Evolutionary conservation across 2,888 invertebrate species (phyloP).

Genomic region (Drosophila eohydei): DNA sequence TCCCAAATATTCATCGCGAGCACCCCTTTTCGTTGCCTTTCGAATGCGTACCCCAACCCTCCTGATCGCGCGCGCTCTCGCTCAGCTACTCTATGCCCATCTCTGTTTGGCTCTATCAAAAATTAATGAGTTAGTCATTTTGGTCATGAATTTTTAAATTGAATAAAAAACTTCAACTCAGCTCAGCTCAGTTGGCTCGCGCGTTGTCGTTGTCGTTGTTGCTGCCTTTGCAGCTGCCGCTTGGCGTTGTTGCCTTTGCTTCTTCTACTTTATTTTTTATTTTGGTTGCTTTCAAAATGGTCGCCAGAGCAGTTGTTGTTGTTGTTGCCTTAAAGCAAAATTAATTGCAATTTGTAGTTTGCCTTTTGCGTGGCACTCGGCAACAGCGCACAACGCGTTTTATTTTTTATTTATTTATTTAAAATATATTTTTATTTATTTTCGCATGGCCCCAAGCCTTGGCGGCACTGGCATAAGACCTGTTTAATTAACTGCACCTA

Average conservation of each 20-base stretch:
- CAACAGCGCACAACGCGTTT: slow-evolving; percentile 10
- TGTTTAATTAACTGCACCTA: slow-evolving; percentile 66
- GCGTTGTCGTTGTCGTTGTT: slow-evolving; percentile 15
- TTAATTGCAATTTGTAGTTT: slow-evolving; percentile 73
- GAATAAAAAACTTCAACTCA: slow-evolving; percentile 76
- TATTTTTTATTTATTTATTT: slow-evolving; percentile 8
- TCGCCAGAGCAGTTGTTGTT: slow-evolving; percentile 40
- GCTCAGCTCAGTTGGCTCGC: slow-evolving; percentile 58
- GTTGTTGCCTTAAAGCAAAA: slow-evolving; percentile 52
- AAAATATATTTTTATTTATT: slow-evolving; percentile 22
- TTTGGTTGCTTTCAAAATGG: slow-evolving; percentile 71
- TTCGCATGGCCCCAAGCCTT: slow-evolving; percentile 46
- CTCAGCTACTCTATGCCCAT: slow-evolving; percentile 18
- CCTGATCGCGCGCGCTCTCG: neutral
- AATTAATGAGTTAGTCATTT: slow-evolving; percentile 79
- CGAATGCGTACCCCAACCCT: slow-evolving; percentile 31
- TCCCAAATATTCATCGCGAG: slow-evolving; percentile 65
- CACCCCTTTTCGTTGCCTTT: slow-evolving; percentile 58
- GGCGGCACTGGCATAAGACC: slow-evolving; percentile 23
- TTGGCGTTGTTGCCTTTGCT: slow-evolving; percentile 4
- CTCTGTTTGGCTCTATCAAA: slow-evolving; percentile 66
- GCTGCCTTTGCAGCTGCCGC: slow-evolving; percentile 10
- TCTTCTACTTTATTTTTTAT: slow-evolving; percentile 14
- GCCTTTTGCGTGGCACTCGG: slow-evolving; percentile 26
- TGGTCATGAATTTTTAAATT: slow-evolving; percentile 79